Percentiles rank a stretch among this genome's conserved stretches.
These are phyloP conservation scores for Carapus acus DNA, from an alignment of 2,797 vertebrate species.

Conservation along the genomic window DNA sequence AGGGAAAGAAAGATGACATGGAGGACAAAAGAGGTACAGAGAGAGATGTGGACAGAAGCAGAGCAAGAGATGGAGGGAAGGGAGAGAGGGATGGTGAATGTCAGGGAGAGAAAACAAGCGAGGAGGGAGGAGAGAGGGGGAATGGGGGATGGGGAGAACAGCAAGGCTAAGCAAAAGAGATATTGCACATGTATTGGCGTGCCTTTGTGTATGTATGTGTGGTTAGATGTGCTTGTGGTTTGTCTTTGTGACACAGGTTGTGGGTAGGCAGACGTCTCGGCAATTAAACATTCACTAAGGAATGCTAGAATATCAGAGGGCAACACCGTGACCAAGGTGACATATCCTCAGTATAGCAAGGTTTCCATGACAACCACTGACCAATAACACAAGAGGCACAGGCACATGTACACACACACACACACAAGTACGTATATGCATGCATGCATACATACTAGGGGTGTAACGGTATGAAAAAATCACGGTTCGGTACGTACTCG, in stretches of 20 bases:
- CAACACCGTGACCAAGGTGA: constrained; percentile 44
- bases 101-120: constrained; percentile 15
- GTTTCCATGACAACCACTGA: constrained; percentile 66
- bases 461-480: too few species aligned
- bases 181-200: constrained; percentile 12
- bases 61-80: background rate
- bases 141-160: constrained; percentile 51
- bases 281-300: constrained; percentile 17
- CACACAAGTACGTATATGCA: too few species aligned
- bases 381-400: constrained; percentile 23
- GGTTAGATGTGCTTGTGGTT: constrained; percentile 4
- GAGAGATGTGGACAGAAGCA: background rate
- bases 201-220: background rate
- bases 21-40: too few species aligned
- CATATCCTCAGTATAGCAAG: constrained; percentile 40
- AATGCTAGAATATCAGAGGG: constrained; percentile 38
- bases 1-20: constrained; percentile 7
- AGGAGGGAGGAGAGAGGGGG: constrained; percentile 10
- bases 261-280: constrained; percentile 12
- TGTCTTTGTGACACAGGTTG: background rate
- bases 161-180: constrained; percentile 42
- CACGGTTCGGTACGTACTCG: too few species aligned
- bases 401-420: constrained; percentile 1
- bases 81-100: constrained; percentile 6
- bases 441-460: too few species aligned